Evolutionary conservation across 2,797 vertebrate species (phyloP), one percentile per base, ranked within the genome.

Genomic region (Alectoris magna): DNA sequence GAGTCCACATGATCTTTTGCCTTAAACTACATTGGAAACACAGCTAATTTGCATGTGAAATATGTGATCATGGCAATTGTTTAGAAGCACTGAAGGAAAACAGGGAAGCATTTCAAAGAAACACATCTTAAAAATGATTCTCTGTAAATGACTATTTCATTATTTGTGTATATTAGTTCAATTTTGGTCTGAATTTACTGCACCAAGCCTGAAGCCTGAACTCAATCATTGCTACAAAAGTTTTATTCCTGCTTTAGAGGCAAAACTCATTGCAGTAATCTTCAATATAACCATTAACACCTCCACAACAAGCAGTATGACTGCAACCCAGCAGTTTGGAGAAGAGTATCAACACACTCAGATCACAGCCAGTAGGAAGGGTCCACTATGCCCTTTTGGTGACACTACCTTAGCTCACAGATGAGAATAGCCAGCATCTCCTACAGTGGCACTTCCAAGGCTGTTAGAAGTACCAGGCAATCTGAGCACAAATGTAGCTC

Each of bases 51-150:
- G 13, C 53, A 44, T 0, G 3, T 56, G 19, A 92, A 90, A 14
- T 36, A 67, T 44, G 24, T 10, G 60, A 82, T 79, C 88, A 48
- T 10, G 16, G 39, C n/a, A 90, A 51, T 70, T 81, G 31, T 31
- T 88, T 58, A 90, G 88, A 70, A 91, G 48, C 44, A 77, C 11
- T 75, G 73, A 87, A 85, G 62, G 43, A 71, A 79, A 89, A 36
- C 34, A 85, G 29, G 31, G 73, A 80, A 86, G 67, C 49, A 70
- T 64, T 90, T 90, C 18, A 75, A 46, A 86, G 43, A 71, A 92
- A 88, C 27, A 79, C 59, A 34, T 84, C 76, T 91, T 69, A 72
- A 78, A 93, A 92, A 66, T 66, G 2, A 68, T 12, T 63, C 31
- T 75, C 44, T n/a, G 27, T 68, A 81, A 69, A 26, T 29, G 38